These are phyloP conservation scores for Erinaceus europaeus DNA, from an alignment of 2,113 vertebrate genomes.

Conservation along the genomic window DNA sequence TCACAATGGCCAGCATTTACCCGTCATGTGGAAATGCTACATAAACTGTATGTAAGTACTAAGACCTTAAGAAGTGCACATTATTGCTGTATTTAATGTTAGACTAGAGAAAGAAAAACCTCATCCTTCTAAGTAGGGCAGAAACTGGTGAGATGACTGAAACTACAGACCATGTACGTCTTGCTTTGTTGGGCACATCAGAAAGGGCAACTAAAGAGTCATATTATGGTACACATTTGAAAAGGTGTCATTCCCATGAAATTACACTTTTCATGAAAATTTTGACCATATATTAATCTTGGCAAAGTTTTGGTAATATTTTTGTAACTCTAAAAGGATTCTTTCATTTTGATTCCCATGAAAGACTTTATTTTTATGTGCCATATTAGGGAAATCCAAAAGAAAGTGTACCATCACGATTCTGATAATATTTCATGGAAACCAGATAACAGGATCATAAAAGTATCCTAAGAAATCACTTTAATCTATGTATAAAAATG, in stretches of 20 bases:
- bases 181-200: not conserved
- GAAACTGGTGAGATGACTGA: not conserved
- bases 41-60: not conserved
- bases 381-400: slow-evolving; percentile 33
- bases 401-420: not conserved
- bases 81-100: not conserved
- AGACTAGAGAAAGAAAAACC: not conserved
- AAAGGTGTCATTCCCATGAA: slow-evolving; percentile 28
- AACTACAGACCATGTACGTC: not conserved
- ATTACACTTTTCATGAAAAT: slow-evolving; percentile 68
- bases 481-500: not conserved
- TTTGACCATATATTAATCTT: slow-evolving; percentile 56
- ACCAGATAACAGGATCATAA: not conserved
- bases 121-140: not conserved
- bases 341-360: slow-evolving; percentile 64
- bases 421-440: slow-evolving; percentile 7
- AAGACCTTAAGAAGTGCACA: not conserved
- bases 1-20: not conserved
- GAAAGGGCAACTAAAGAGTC: not conserved
- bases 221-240: slow-evolving; percentile 38
- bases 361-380: slow-evolving; percentile 60
- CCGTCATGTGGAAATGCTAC: not conserved
- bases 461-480: not conserved
- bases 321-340: slow-evolving; percentile 53
- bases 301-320: slow-evolving; percentile 59